These are phyloP conservation scores for Megaleporinus macrocephalus DNA, from an alignment of 2,113 vertebrate species.

Conservation along the genomic window DNA sequence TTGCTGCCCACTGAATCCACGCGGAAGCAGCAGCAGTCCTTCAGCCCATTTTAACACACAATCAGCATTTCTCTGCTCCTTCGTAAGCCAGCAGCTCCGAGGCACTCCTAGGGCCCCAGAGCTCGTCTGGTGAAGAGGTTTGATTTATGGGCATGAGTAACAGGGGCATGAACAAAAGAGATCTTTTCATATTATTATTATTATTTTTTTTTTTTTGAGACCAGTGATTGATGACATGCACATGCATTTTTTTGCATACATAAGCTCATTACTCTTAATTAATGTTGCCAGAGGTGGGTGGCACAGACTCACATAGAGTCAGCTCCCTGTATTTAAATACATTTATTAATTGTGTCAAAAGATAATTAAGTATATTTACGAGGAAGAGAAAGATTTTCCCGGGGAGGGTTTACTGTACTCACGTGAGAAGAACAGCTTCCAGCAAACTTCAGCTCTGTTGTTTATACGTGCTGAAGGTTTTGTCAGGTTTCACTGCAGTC, in stretches of 20 bases:
- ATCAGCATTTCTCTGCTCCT: slow-evolving; percentile 4
- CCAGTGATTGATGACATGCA: not conserved
- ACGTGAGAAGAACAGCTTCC: too few species aligned
- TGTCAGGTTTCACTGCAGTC: too few species aligned
- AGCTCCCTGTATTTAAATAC: not conserved
- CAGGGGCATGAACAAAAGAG: slow-evolving; percentile 29
- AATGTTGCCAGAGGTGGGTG: not conserved
- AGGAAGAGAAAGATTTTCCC: too few species aligned
- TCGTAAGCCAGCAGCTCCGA: slow-evolving; percentile 6
- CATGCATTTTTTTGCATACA: slow-evolving; percentile 9
- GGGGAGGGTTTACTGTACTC: too few species aligned
- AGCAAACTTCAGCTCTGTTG: too few species aligned
- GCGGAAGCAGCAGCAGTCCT: not conserved
- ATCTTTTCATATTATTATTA: slow-evolving; percentile 30
- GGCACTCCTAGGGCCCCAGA: not conserved
- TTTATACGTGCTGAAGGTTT: too few species aligned
- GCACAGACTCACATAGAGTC: not conserved
- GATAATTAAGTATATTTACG: not conserved
- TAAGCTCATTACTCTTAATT: not conserved
- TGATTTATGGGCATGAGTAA: slow-evolving; percentile 17
- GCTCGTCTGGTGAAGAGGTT: not conserved
- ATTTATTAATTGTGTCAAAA: not conserved
- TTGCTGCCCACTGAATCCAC: not conserved
- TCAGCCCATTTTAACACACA: not conserved
- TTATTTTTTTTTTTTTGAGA: slow-evolving; percentile 8